Percentiles rank a stretch among this genome's conserved stretches.
phyloP scores from a whole-genome alignment of 1,140 invertebrate species.

The Drosophila nebulosa region DNA sequence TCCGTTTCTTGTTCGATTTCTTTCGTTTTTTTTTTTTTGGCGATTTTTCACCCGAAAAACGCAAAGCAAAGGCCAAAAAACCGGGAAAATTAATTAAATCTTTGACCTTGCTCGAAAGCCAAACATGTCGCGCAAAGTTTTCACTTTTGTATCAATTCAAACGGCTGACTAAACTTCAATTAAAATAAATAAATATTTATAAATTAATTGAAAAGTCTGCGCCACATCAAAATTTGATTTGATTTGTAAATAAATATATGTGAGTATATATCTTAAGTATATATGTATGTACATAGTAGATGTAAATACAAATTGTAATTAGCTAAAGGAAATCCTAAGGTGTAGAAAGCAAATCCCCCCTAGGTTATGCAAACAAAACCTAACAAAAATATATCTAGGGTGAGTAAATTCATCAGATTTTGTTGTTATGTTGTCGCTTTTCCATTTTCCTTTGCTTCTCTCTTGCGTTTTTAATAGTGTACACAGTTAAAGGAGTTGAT shows the following conservation, averaged over 20 bases:
- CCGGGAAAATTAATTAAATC: slow-evolving; percentile 62
- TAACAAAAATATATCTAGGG: too few species aligned
- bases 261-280: not conserved
- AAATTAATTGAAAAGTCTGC: slow-evolving; percentile 65
- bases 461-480: not conserved
- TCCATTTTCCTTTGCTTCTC: not conserved
- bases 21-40: slow-evolving; percentile 24
- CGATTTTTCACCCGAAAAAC: slow-evolving; percentile 29
- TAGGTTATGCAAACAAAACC: slow-evolving; percentile 54
- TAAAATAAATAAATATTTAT: slow-evolving; percentile 74
- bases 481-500: slow-evolving; percentile 1
- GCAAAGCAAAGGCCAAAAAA: not conserved
- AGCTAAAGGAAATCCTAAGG: slow-evolving; percentile 21
- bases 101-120: slow-evolving; percentile 56
- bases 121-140: slow-evolving; percentile 55
- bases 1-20: slow-evolving; percentile 17
- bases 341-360: slow-evolving; percentile 35
- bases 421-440: not conserved
- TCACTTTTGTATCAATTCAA: slow-evolving; percentile 64
- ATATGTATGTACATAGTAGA: not conserved
- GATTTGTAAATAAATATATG: slow-evolving; percentile 28
- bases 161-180: slow-evolving; percentile 55
- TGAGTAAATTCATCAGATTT: too few species aligned
- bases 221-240: slow-evolving; percentile 13
- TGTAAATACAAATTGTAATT: slow-evolving; percentile 42